phyloP scores from a whole-genome alignment of 2,113 vertebrate species.

The Microtus oregoni region DNA sequence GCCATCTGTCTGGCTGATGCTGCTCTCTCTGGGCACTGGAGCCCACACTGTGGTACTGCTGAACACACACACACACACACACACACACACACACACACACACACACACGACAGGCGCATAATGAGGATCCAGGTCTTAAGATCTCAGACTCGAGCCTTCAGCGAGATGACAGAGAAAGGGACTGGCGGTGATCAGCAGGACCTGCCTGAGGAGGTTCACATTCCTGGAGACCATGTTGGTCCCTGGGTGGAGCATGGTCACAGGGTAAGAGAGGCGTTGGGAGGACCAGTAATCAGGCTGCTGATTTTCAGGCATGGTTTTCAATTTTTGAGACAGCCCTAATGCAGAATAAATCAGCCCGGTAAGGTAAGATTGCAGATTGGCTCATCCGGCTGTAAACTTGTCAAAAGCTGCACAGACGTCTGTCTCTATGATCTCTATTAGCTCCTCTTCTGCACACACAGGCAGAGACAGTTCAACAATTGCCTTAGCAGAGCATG shows the following conservation, averaged over 20 bases:
- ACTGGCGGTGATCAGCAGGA: neutral
- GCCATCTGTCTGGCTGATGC: slow-evolving; percentile 16
- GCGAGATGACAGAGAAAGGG: neutral
- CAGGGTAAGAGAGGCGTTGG: slow-evolving; percentile 2
- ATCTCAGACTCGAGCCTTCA: neutral
- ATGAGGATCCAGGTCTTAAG: neutral
- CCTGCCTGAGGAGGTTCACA: neutral
- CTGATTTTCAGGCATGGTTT: slow-evolving; percentile 23
- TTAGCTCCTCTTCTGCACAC: slow-evolving; percentile 30
- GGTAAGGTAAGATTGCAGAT: neutral
- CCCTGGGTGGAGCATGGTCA: neutral
- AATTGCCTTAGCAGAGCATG: slow-evolving; percentile 3
- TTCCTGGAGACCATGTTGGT: slow-evolving; percentile 15
- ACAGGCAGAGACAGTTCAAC: neutral
- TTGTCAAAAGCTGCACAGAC: slow-evolving; percentile 60
- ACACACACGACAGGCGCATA: neutral
- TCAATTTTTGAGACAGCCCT: slow-evolving; percentile 39
- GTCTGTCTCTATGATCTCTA: slow-evolving; percentile 49
- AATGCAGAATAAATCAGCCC: slow-evolving; percentile 28
- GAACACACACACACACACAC: neutral
- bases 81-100: no score
- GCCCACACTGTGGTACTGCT: neutral
- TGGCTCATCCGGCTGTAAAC: slow-evolving; percentile 63
- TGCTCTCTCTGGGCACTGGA: neutral
- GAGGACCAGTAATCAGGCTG: slow-evolving; percentile 4